Conservation (phyloP, 2,797 vertebrate genomes). For the Sylvia borin region DNA sequence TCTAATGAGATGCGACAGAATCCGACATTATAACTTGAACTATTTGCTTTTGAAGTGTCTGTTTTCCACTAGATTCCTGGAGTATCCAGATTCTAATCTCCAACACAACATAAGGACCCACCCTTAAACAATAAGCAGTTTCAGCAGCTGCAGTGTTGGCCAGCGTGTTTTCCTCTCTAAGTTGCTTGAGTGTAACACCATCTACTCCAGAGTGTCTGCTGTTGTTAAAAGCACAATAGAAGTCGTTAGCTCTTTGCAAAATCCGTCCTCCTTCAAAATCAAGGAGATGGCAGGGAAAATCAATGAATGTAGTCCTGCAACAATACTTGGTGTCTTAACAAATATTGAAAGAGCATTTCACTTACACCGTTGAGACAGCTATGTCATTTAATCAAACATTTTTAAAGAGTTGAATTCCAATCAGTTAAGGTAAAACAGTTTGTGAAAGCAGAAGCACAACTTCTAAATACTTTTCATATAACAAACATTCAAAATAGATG, state of each 20-base stretch:
- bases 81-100: background rate
- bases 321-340: background rate
- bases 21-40: background rate
- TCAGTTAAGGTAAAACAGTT: background rate
- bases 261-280: background rate
- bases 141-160: background rate
- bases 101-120: background rate
- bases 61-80: background rate
- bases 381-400: background rate
- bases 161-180: background rate
- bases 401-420: background rate
- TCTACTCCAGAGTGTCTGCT: background rate
- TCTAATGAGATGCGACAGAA: background rate
- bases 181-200: background rate
- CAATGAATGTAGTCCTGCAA: background rate
- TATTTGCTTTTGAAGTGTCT: background rate
- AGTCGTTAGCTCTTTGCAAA: background rate
- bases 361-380: background rate
- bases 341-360: background rate
- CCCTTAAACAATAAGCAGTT: background rate
- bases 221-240: background rate
- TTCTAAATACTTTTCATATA: background rate
- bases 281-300: background rate
- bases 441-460: background rate
- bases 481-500: background rate